A percentile compares a stretch with the other conserved stretches of the same genome.
Conservation (phyloP, 2,797 vertebrate species). For the Cirrhinus molitorella region DNA sequence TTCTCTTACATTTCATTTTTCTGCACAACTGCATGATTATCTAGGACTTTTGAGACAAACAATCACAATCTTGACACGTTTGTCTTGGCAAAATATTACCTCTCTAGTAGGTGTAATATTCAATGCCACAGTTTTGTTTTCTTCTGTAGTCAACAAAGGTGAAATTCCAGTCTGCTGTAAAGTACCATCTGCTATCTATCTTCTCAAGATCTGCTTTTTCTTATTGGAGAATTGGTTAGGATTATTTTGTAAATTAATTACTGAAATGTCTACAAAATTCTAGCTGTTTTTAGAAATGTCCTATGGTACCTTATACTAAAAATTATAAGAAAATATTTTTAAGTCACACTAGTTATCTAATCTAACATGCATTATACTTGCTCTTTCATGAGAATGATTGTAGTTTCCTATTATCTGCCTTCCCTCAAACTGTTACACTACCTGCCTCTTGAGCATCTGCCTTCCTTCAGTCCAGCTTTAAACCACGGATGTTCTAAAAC, state of each 20-base stretch:
- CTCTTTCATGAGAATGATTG: not conserved
- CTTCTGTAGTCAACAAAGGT: too few relatives aligned
- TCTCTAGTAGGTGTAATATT: too few relatives aligned
- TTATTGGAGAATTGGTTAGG: not conserved
- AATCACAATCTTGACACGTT: not conserved
- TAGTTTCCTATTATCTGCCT: not conserved
- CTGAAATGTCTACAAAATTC: too few relatives aligned
- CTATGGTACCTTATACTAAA: too few relatives aligned
- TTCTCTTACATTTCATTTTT: not conserved
- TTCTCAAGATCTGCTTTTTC: too few relatives aligned
- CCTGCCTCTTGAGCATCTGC: not conserved
- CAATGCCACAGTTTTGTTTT: too few relatives aligned
- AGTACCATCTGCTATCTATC: too few relatives aligned
- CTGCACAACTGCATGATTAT: not conserved
- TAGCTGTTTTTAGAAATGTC: too few relatives aligned
- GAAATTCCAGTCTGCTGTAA: too few relatives aligned
- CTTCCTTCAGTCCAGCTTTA: not conserved
- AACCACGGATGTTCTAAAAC: not conserved
- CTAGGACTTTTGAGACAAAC: not conserved
- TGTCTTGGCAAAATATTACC: not conserved
- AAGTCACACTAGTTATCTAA: too few relatives aligned
- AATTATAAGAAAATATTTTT: too few relatives aligned
- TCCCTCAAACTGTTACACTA: not conserved
- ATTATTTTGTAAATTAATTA: too few relatives aligned
- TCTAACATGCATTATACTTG: not conserved